phyloP scores from a whole-genome alignment of 2,113 vertebrate species.

The Lonchura striata region DNA sequence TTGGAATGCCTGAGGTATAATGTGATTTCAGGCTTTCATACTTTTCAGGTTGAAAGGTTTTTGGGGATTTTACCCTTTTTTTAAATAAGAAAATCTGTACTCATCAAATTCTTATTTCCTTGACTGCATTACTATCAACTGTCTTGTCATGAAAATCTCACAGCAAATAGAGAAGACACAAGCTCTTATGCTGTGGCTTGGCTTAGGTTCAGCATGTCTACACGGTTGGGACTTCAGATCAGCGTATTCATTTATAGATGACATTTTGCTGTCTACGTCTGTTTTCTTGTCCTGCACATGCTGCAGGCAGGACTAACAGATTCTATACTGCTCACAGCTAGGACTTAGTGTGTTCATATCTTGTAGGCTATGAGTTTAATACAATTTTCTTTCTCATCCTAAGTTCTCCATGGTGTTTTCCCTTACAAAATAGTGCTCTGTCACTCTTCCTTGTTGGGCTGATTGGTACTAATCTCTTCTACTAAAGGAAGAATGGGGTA shows the following conservation, averaged over 20 bases:
- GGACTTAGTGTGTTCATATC: background rate
- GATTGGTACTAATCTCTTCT: background rate
- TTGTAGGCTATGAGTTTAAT: background rate
- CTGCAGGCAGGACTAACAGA: background rate
- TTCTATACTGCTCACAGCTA: background rate
- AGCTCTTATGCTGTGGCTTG: background rate
- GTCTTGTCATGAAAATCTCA: background rate
- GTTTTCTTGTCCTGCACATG: background rate
- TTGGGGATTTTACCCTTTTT: accelerated
- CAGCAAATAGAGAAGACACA: background rate
- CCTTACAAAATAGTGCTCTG: background rate
- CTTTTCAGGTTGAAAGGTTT: background rate
- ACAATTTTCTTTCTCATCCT: background rate
- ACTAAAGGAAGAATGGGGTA: background rate
- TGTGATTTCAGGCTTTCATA: conserved; percentile 49
- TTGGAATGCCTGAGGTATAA: conserved; percentile 57
- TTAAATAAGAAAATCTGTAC: background rate
- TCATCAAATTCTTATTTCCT: background rate
- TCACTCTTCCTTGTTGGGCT: background rate
- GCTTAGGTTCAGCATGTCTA: background rate
- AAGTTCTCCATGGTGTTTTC: background rate
- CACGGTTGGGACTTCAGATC: background rate
- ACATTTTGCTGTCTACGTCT: background rate
- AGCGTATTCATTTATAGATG: background rate
- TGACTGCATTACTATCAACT: conserved; percentile 2